Conservation (phyloP, 1,140 invertebrate species). For the Scaptomyza hsui region DNA sequence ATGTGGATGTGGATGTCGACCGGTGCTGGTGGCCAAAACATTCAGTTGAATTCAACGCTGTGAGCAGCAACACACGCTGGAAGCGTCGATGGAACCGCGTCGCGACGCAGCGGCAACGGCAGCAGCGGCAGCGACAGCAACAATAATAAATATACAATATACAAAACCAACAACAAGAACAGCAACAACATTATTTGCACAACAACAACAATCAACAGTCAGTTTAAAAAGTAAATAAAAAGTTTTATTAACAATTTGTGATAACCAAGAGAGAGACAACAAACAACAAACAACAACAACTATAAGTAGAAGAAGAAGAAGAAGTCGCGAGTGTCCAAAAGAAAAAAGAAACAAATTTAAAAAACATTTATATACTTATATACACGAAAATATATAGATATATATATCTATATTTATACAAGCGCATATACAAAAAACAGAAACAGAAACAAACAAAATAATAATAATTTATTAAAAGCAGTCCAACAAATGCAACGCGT, state of each 20-base stretch:
- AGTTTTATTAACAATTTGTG: slow-evolving; percentile 53
- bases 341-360: slow-evolving; percentile 13
- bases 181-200: slow-evolving; percentile 17
- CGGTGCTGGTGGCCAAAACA: slow-evolving; percentile 57
- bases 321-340: slow-evolving; percentile 45
- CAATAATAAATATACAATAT: slow-evolving; percentile 24
- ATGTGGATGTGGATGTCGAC: slow-evolving; percentile 47
- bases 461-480: slow-evolving; percentile 44
- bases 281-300: slow-evolving; percentile 31
- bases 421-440: slow-evolving; percentile 44
- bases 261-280: slow-evolving; percentile 36
- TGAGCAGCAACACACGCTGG: slow-evolving; percentile 72
- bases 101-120: slow-evolving; percentile 50
- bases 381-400: slow-evolving; percentile 8
- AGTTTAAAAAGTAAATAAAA: slow-evolving; percentile 40
- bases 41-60: slow-evolving; percentile 67
- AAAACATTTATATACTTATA: slow-evolving; percentile 32
- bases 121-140: slow-evolving; percentile 45
- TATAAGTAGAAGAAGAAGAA: too few species aligned
- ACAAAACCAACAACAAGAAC: slow-evolving; percentile 17
- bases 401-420: slow-evolving; percentile 40
- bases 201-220: slow-evolving; percentile 22
- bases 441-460: slow-evolving; percentile 20
- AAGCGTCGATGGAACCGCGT: slow-evolving; percentile 54
- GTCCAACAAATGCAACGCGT: slow-evolving; percentile 76